phyloP scores from a whole-genome alignment of 2,888 invertebrate genomes.

The Lycaena phlaeas region DNA sequence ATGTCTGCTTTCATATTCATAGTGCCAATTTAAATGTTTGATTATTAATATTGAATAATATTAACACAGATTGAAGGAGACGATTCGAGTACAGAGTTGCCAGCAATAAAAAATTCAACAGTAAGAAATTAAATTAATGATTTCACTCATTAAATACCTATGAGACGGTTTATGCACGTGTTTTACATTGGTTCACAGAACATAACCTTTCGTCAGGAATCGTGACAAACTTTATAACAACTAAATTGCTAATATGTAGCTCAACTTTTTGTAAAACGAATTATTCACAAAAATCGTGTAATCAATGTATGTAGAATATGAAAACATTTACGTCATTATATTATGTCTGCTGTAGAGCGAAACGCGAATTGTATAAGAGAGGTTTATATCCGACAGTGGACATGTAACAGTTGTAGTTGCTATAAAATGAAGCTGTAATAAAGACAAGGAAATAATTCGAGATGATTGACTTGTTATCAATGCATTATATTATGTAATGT shows the following conservation, averaged over 20 bases:
- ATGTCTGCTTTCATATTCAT: too few relatives aligned
- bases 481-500: too few relatives aligned
- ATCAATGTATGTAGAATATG: not conserved
- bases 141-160: not conserved
- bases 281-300: constrained; percentile 4
- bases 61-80: constrained; percentile 2
- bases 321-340: not conserved
- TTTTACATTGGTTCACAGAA: not conserved
- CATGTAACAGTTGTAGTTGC: too few relatives aligned
- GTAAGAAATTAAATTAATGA: not conserved
- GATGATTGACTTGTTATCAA: too few relatives aligned
- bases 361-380: too few relatives aligned
- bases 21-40: not conserved
- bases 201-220: not conserved
- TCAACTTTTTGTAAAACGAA: not conserved
- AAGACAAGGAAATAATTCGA: too few relatives aligned
- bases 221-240: not conserved
- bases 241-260: not conserved
- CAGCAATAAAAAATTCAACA: constrained; percentile 2
- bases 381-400: too few relatives aligned
- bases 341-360: too few relatives aligned
- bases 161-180: not conserved
- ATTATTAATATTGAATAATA: not conserved
- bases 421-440: too few relatives aligned
- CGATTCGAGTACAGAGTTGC: not conserved